Base-by-base conservation (phyloP, 2,113 vertebrate species). In the Oncorhynchus mykiss region DNA sequence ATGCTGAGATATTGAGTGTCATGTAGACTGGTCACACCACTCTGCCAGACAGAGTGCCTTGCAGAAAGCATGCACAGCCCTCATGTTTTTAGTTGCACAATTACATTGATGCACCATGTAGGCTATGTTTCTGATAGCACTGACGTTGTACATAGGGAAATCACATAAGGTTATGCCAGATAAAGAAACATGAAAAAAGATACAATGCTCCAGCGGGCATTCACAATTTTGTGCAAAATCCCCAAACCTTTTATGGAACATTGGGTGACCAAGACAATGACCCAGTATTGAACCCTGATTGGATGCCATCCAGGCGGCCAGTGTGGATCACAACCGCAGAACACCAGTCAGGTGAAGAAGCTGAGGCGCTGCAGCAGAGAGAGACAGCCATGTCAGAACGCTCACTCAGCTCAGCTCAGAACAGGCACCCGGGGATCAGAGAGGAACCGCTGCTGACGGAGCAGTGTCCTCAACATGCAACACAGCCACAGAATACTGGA, bases 371-470 rank as follows among this genome's bases (percentile, higher is more conserved):
- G 68, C 68, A 72, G 51, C 51, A 54, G 51, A 54, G 51, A 16
- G 75, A 49, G 60, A 76, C 73, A 72, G 64, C 71, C 71, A 67
- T 60, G 75, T 83, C 75, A 83, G 75, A 83, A 73, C 8, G 68
- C 74, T 86, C 74, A 79, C 66, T 85, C 83, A 88, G 84, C 79
- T 80, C 76, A 39, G 72, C 80, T 82, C 73, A 76, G 74, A 9
- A 6, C 54, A 9, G 13, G 45, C 86, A 84, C 71, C 24, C 29
- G 18, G 81, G 83, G 78, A 85, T 83, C 75, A 75, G 75, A 14
- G 57, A 60, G 64, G 80, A 82, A 80, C 82, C 48, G 25, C 60
- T 84, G 84, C 84, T 87, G 86, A 87, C 82, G 5, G 8, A 72
- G 76, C 82, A 64, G 54, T 70, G 72, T 85, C 72, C 78, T 76